Base-by-base conservation (phyloP, 2,888 invertebrate genomes). In the Abrostola tripartita region DNA sequence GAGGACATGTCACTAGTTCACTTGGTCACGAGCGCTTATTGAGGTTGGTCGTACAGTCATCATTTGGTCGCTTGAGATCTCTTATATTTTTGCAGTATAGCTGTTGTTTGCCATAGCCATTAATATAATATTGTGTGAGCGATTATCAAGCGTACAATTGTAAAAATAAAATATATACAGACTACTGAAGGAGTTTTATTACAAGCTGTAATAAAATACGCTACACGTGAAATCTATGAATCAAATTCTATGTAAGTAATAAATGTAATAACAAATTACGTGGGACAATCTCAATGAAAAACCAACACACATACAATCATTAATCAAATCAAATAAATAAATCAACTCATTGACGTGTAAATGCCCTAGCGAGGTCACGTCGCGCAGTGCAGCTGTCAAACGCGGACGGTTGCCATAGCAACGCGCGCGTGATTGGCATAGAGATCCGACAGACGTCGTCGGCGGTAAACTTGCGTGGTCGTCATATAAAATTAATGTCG, bases 311-410 rank as follows among this genome's bases (percentile, higher is more conserved):
- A 37, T 58, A 47, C 60, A 63, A 60, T 70, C 55, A 65, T 60
- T 49, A 12, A 65, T 37, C 47, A 24, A 24, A 24, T 24, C 24
- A 54, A 37, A 8, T 0, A 52, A 57, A 59, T 53, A 58, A 69
- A 71, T 71, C 63, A 69, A 71, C 55, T 56, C 37, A 67, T 63
- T 76, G 69, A 74, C 69, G 71, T 81, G 69, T 67, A 66, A 76
- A 82, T 79, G 78, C 72, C 68, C 71, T 68, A 37, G 6, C 79
- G 81, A 86, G 82, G 82, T 77, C 61, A 79, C 59, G 11, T 59
- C 75, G 60, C 70, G 57, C 61, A 42, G 61, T 70, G 58, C 61
- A 55, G 57, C 63, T 69, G 79, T 81, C 80, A 80, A 79, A 75
- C 52, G 5, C 14, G 8, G 44, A 10, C 37, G 14, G 79, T 85